A percentile compares a stretch with the other conserved stretches of the same genome.
Evolutionary conservation across 2,797 vertebrate genomes (phyloP).

Genomic region (Urophycis tenuis): DNA sequence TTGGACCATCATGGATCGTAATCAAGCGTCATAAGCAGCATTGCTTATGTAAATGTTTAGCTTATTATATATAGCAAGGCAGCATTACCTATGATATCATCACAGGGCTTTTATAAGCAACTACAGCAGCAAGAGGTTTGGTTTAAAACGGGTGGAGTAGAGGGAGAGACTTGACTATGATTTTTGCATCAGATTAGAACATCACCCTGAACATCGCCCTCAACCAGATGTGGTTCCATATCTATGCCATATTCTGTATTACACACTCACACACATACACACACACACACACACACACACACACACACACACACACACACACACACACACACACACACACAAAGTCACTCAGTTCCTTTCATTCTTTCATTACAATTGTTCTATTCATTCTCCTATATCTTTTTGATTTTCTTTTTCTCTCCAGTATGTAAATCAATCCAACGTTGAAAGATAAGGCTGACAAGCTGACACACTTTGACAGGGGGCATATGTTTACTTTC

Average conservation of each 20-base stretch:
- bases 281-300: slow-evolving; percentile 5
- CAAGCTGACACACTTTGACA: slow-evolving; percentile 34
- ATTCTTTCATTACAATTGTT: not conserved
- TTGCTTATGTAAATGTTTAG: not conserved
- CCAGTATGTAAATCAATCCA: not conserved
- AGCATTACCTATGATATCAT: not conserved
- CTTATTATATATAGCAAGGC: not conserved
- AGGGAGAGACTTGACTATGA: not conserved
- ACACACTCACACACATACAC: not conserved
- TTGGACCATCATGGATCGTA: not conserved
- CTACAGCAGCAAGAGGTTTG: not conserved
- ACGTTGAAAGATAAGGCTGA: not conserved
- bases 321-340: slow-evolving; percentile 8
- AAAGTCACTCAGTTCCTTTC: not conserved
- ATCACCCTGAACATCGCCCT: not conserved
- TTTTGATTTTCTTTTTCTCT: not conserved
- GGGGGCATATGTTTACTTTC: slow-evolving; percentile 61
- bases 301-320: slow-evolving; percentile 14
- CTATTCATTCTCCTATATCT: not conserved
- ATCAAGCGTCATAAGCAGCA: not conserved
- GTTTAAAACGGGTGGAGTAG: not conserved
- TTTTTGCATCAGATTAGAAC: not conserved
- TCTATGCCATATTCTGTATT: not conserved
- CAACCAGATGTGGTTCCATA: not conserved
- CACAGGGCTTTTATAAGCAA: not conserved